phyloP scores from a whole-genome alignment of 1,140 invertebrate genomes.

The Galleria mellonella region DNA sequence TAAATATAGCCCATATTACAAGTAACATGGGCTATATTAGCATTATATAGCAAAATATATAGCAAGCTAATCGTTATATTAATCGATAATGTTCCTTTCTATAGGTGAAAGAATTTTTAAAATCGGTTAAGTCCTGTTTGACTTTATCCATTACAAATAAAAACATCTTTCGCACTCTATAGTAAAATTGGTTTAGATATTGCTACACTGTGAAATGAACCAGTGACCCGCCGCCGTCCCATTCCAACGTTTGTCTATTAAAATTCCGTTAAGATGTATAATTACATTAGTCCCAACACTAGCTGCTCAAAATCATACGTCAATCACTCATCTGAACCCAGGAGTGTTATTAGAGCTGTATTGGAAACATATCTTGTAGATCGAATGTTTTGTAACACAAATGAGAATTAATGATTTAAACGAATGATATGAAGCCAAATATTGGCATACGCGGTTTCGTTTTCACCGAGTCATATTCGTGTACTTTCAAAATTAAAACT shows the following conservation, averaged over 20 bases:
- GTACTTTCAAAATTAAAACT: conserved; percentile 1
- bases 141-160: too few relatives aligned
- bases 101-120: too few relatives aligned
- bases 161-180: too few relatives aligned
- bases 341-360: conserved; percentile 26
- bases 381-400: conserved; percentile 6
- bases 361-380: conserved; percentile 1
- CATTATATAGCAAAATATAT: too few relatives aligned
- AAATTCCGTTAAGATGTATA: conserved; percentile 47
- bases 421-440: conserved; percentile 12
- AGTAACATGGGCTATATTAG: too few relatives aligned
- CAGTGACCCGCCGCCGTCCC: conserved; percentile 13
- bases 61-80: too few relatives aligned
- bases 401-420: conserved; percentile 12
- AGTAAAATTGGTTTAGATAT: background rate
- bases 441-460: conserved; percentile 6
- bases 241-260: conserved; percentile 38
- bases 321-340: conserved; percentile 27
- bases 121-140: too few relatives aligned
- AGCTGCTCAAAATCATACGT: conserved; percentile 37
- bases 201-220: conserved; percentile 6
- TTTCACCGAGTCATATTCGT: conserved; percentile 8
- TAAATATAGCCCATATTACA: too few relatives aligned
- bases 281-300: conserved; percentile 33
- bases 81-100: too few relatives aligned